Base-by-base conservation (phyloP, 2,888 invertebrate genomes). In the Ectobius pallidus region DNA sequence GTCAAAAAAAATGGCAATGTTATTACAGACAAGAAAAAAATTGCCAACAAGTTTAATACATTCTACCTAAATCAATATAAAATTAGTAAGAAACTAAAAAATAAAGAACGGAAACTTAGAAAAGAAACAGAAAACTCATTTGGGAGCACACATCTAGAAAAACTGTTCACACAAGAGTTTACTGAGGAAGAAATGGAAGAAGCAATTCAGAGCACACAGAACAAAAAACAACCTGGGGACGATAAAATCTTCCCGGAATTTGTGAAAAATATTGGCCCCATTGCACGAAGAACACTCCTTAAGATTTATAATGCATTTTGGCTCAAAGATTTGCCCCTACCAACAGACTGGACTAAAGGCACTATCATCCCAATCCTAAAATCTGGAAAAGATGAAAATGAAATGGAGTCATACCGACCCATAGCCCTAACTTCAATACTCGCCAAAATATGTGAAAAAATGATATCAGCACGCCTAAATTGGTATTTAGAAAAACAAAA, bases 301-400 rank as follows among this genome's bases (percentile, higher is more conserved):
- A 39, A 39, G 14, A 39, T 39, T 9, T 39, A 39, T 39, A 39
- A 39, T 39, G 14, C 6, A 39, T 39, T 39, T 39, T 39, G 39
- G 39, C 14, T 6, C 14, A 39, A 39, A 9, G 39, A 39, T 39
- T 39, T 39, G 39, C 14, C 39, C 39, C 39, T 39, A 6, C 39
- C 6, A 39, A 9, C 39, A 14, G 14, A 39, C 39, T 39, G 39
- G 39, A 39, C 39, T 9, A 39, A 14, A 39, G 14, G 39, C 14
- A 39, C 14, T 39, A 14, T 52, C 20, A 52, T 52, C 16, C 52
- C 52, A 52, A 52, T 52, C 16, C 52, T 52, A 52, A 52, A 52
- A 52, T 20, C 3, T 52, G 52, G 52, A 3, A 52, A 52, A 52
- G 20, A 2, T 52, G 20, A 2, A 16, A 52, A 2, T 52, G 52